Evolutionary conservation across 2,888 invertebrate species (phyloP), one percentile per base, ranked within the genome.

Genomic region (Augiades crinisus): DNA sequence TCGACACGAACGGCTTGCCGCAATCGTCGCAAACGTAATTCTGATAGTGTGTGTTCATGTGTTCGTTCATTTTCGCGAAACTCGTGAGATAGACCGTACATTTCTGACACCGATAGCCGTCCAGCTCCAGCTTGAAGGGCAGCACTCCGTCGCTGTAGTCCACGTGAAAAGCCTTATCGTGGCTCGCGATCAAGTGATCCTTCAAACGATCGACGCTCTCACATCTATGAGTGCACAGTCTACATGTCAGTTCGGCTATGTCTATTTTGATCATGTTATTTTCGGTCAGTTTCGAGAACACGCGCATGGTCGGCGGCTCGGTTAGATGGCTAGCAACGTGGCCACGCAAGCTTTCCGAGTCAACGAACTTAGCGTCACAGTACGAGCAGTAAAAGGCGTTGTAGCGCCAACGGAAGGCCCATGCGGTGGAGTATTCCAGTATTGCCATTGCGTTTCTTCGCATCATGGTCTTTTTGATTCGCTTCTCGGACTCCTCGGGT

Each of bases 231-330:
- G 65, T 61, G 58, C 89, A 89, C 1, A 85, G 31, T 30, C 76
- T 76, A 63, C 89, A 89, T 10, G 59, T 65, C 4, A 88, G 66
- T 44, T 78, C 67, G 0, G 75, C 66, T 16, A 87, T 69, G 30
- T 89, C 88, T n/a, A 88, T 68, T 72, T 89, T 89, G 1, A 88
- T 68, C 84, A 86, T 81, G 56, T 87, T 88, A 56, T 87, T 87
- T 68, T 87, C 87, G 1, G 71, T 81, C 1, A 88, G 62, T 60
- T 89, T 89, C 0, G 81, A 65, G 56, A 88, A 89, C 10, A 89
- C 65, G 53, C 59, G 73, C 41, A 75, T 73, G 0, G 80, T 79
- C 0, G 82, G 83, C 0, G 60, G 45, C 41, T 78, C 74, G 17
- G 68, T 64, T 13, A 78, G 53, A 55, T 88, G 88, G n/a, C 59